These are phyloP conservation scores for Brachionus calyciflorus DNA, from an alignment of 1,140 invertebrate species.

Conservation along the genomic window DNA sequence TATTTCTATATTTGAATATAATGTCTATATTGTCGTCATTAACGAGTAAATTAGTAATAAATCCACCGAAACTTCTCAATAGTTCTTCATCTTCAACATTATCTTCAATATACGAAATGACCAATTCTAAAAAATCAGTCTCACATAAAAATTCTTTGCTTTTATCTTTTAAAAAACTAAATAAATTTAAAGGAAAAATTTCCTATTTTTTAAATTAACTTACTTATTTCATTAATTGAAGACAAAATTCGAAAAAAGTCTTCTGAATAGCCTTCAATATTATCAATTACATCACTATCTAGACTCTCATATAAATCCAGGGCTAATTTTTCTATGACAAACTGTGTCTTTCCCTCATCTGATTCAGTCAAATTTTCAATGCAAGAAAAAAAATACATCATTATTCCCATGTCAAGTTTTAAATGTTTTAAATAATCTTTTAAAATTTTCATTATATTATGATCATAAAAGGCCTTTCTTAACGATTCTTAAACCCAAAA, in stretches of 20 bases:
- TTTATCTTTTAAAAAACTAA: slow-evolving; percentile 5
- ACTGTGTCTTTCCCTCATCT: slow-evolving; percentile 6
- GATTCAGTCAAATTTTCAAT: slow-evolving; percentile 41
- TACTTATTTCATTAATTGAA: slow-evolving; percentile 32
- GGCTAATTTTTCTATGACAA: neutral
- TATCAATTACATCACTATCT: neutral
- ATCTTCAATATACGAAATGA: neutral
- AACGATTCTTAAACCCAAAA: slow-evolving; percentile 13
- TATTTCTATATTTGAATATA: slow-evolving; percentile 26
- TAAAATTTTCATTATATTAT: neutral
- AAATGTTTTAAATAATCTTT: neutral
- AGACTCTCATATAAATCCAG: neutral
- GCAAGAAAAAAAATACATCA: slow-evolving; percentile 24
- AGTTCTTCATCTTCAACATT: neutral
- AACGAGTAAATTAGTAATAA: slow-evolving; percentile 19
- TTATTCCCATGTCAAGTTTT: neutral
- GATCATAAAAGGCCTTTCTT: neutral
- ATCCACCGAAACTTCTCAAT: slow-evolving; percentile 6
- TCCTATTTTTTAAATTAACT: neutral
- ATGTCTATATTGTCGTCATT: slow-evolving; percentile 29
- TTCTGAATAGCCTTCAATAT: neutral
- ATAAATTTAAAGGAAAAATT: neutral
- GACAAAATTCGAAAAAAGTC: slow-evolving; percentile 32
- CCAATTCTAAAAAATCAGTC: neutral
- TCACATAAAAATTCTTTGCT: slow-evolving; percentile 10